These are phyloP conservation scores for Drosophila bocki DNA, from an alignment of 1,140 invertebrate species.

Conservation along the genomic window DNA sequence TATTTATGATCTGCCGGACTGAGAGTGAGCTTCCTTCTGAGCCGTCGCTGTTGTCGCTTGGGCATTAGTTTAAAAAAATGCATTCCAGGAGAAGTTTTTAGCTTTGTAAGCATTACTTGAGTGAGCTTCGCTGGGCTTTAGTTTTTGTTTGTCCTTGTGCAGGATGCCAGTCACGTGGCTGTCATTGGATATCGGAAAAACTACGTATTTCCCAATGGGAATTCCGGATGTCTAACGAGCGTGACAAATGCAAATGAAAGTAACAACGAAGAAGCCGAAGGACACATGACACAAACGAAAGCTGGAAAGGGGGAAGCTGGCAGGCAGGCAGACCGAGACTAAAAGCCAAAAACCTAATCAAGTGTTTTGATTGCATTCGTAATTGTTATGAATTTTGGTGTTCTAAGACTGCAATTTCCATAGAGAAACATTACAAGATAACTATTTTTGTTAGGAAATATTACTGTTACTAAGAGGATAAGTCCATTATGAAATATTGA, in stretches of 20 bases:
- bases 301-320: background rate
- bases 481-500: background rate
- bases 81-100: slow-evolving; percentile 19
- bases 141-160: background rate
- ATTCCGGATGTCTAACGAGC: slow-evolving; percentile 66
- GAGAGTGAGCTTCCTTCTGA: background rate
- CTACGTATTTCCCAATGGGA: slow-evolving; percentile 60
- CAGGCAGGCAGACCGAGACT: slow-evolving; percentile 3
- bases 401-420: background rate
- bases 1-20: slow-evolving; percentile 60
- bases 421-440: background rate
- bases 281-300: slow-evolving; percentile 30
- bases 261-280: slow-evolving; percentile 15
- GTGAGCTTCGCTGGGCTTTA: slow-evolving; percentile 1
- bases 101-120: slow-evolving; percentile 27
- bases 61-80: slow-evolving; percentile 10
- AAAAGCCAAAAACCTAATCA: slow-evolving; percentile 34
- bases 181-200: slow-evolving; percentile 64
- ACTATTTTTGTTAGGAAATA: background rate
- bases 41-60: slow-evolving; percentile 17
- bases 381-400: slow-evolving; percentile 30
- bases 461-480: background rate
- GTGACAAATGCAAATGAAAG: slow-evolving; percentile 72
- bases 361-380: slow-evolving; percentile 36
- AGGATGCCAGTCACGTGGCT: slow-evolving; percentile 61